Evolutionary conservation across 2,797 vertebrate species (phyloP), one percentile per base, ranked within the genome.

Genomic region (Leptatherina wallacei): DNA sequence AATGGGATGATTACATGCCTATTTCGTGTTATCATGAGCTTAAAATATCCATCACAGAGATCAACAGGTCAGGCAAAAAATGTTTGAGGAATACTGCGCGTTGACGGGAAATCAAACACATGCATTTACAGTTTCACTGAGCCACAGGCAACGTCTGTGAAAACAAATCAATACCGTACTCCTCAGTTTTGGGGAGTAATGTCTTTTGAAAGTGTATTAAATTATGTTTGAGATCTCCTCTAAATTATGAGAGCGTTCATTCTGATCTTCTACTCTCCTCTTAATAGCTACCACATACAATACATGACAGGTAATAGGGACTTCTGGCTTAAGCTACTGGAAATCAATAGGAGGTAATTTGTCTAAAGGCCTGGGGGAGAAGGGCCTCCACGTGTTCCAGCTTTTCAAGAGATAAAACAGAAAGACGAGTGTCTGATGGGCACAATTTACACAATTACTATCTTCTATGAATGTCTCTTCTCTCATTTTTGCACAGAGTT

Each of bases 281-380:
- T 57, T 77, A 66, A 83, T 57, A 72, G 52, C 69, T 35, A 29
- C 65, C 69, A 72, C 64, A 52, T 44, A 73, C 74, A 64, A 68
- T 63, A 80, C 66, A 75, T 79, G 85, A 83, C 85, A 82, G 78
- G 74, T 76, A 73, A 78, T 29, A 49, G 61, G 20, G 72, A 83
- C 63, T 67, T 70, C 70, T 69, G 75, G 69, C 73, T 78, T 71
- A 42, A 79, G 61, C 68, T 74, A 55, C 55, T 71, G 75, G 63
- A 78, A 86, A 89, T 92, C 86, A 76, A 89, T 70, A 72, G 44
- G 0, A 32, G 55, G 72, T 78, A 30, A 88, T 86, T 84, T 52
- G 55, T 87, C 75, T 44, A 13, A 77, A 54, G 71, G 66, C 66
- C 81, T 67, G 10, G 59, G 61, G 74, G 73, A 78, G 32, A 29